phyloP scores from a whole-genome alignment of 2,797 vertebrate genomes.

The Bovichtus diacanthus region DNA sequence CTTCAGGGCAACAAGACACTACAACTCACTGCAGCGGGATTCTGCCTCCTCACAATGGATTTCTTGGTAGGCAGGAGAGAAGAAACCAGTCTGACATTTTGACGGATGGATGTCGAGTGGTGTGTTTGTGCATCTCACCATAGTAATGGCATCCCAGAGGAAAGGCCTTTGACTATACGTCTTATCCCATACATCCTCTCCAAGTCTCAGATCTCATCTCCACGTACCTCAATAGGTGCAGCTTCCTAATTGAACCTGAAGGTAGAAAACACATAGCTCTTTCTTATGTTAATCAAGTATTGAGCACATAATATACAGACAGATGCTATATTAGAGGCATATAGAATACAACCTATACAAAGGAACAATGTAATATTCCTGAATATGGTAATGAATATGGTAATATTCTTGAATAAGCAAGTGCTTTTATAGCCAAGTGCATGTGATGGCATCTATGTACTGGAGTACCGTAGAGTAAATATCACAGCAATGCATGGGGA shows the following conservation, averaged over 20 bases:
- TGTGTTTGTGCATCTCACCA: slow-evolving; percentile 58
- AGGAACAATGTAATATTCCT: slow-evolving; percentile 36
- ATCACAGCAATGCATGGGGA: not conserved
- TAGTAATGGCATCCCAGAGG: slow-evolving; percentile 71
- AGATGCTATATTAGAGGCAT: slow-evolving; percentile 45
- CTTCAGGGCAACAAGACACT: not conserved
- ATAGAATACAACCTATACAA: slow-evolving; percentile 41
- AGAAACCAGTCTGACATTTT: slow-evolving; percentile 63
- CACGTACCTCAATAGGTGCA: slow-evolving; percentile 32
- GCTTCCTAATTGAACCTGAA: slow-evolving; percentile 64
- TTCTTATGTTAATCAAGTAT: slow-evolving; percentile 70
- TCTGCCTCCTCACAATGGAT: slow-evolving; percentile 30
- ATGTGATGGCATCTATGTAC: slow-evolving; percentile 3
- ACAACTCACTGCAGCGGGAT: slow-evolving; percentile 15
- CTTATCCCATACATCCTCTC: slow-evolving; percentile 56
- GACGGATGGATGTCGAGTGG: slow-evolving; percentile 64
- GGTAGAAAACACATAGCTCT: slow-evolving; percentile 57
- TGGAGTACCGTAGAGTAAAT: not conserved
- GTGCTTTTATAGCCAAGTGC: not conserved
- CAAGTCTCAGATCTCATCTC: slow-evolving; percentile 38
- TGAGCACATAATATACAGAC: slow-evolving; percentile 17
- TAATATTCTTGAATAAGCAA: slow-evolving; percentile 23
- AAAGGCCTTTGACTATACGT: slow-evolving; percentile 59
- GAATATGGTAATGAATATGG: slow-evolving; percentile 48
- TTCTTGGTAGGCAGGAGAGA: slow-evolving; percentile 43